Percentiles rank a stretch among this genome's conserved stretches.
phyloP scores from a whole-genome alignment of 2,888 invertebrate genomes.

The Stegophylla sp. region DNA sequence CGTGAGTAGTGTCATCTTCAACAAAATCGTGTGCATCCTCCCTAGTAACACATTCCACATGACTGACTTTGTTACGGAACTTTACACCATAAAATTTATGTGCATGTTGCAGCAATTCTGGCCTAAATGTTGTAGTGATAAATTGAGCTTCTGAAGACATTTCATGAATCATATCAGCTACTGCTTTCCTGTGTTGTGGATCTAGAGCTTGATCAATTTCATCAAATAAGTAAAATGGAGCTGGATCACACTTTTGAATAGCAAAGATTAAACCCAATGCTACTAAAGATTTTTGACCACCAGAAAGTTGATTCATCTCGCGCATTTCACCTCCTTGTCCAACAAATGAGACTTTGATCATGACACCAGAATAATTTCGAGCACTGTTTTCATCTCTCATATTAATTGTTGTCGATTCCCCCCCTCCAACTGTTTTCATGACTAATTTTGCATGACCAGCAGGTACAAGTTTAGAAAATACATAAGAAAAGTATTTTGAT shows the following conservation, averaged over 20 bases:
- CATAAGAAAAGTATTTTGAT: constrained; percentile 95
- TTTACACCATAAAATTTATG: constrained; percentile 99
- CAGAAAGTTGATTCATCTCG: constrained; percentile 99
- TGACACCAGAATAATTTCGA: constrained; percentile 67
- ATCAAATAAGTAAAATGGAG: constrained; percentile 99
- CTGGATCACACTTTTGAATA: constrained; percentile 99
- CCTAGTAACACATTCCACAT: constrained; percentile 92
- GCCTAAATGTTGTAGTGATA: constrained; percentile 98
- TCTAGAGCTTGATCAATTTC: constrained; percentile 99
- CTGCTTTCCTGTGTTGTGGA: constrained; percentile 95
- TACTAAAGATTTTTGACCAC: constrained; percentile 98
- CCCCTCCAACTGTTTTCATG: constrained; percentile 84
- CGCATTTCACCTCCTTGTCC: constrained; percentile 78
- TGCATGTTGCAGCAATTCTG: constrained; percentile 93
- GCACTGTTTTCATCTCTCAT: constrained; percentile 68
- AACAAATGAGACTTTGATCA: constrained; percentile 62
- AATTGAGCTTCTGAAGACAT: constrained; percentile 94
- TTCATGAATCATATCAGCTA: constrained; percentile 99
- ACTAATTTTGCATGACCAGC: constrained; percentile 91
- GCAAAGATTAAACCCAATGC: constrained; percentile 98
- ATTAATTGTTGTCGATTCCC: constrained; percentile 66
- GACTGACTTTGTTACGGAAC: constrained; percentile 87
- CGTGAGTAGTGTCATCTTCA: constrained; percentile 94
- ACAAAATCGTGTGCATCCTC: constrained; percentile 98
- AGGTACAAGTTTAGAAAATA: constrained; percentile 96